Conservation (phyloP, 2,797 vertebrate species). For the Phalloptychus januarius region DNA sequence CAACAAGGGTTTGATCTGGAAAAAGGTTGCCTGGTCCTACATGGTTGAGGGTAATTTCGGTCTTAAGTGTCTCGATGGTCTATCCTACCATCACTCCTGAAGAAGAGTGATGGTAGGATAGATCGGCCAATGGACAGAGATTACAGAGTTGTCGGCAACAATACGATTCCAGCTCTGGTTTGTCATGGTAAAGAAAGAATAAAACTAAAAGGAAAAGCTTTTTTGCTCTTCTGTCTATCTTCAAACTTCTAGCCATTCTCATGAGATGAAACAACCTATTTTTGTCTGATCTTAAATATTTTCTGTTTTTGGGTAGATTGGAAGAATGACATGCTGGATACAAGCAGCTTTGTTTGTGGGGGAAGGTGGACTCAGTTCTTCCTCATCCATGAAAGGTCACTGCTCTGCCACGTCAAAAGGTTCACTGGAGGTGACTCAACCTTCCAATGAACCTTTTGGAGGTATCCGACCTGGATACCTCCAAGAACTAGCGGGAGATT, state of each 20-base stretch:
- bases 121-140: neutral
- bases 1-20: neutral
- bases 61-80: neutral
- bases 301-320: no score
- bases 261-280: no score
- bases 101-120: neutral
- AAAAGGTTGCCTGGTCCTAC: neutral
- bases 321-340: neutral
- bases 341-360: neutral
- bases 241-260: neutral
- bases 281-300: no score
- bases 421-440: neutral
- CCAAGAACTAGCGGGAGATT: neutral
- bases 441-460: no score
- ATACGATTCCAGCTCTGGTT: neutral
- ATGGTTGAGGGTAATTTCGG: neutral
- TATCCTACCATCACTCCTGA: no score
- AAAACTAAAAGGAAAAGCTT: neutral
- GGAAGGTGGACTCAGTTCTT: neutral
- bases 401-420: neutral
- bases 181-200: neutral
- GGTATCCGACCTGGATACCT: neutral
- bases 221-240: neutral
- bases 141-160: neutral
- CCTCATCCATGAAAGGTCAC: neutral